phyloP scores from a whole-genome alignment of 2,113 vertebrate species.

The Ibidorhyncha struthersii region DNA sequence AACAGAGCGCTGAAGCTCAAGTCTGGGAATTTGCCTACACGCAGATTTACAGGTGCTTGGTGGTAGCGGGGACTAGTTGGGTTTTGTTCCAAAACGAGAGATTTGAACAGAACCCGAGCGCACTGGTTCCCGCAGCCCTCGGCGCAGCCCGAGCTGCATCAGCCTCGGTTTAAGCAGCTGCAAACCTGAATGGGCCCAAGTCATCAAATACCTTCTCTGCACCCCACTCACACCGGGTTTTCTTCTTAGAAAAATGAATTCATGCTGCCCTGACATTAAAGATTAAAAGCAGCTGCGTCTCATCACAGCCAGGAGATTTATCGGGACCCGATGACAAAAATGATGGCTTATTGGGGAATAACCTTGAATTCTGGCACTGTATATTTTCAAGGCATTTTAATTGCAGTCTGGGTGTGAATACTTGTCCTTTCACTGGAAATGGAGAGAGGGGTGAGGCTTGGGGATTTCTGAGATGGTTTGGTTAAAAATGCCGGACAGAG shows the following conservation, averaged over 20 bases:
- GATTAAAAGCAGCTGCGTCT: conserved; percentile 11
- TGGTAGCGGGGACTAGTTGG: background rate
- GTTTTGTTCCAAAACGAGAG: background rate
- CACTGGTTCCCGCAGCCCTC: accelerated
- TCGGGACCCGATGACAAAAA: accelerated
- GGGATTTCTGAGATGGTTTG: background rate
- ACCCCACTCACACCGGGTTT: background rate
- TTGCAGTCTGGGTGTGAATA: background rate
- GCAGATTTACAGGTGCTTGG: background rate
- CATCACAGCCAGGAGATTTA: background rate
- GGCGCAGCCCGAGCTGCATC: background rate
- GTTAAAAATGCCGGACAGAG: background rate
- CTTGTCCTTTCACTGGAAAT: background rate
- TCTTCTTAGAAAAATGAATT: background rate
- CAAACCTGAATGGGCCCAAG: background rate
- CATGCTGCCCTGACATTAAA: background rate
- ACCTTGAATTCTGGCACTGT: background rate
- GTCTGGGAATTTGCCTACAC: background rate
- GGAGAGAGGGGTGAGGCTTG: background rate
- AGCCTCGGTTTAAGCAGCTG: background rate
- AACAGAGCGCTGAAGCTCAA: background rate
- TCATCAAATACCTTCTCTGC: background rate
- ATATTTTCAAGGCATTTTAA: background rate
- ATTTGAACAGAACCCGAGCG: accelerated
- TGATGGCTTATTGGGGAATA: background rate